phyloP scores from a whole-genome alignment of 2,797 vertebrate species.

The Melanogrammus aeglefinus region DNA sequence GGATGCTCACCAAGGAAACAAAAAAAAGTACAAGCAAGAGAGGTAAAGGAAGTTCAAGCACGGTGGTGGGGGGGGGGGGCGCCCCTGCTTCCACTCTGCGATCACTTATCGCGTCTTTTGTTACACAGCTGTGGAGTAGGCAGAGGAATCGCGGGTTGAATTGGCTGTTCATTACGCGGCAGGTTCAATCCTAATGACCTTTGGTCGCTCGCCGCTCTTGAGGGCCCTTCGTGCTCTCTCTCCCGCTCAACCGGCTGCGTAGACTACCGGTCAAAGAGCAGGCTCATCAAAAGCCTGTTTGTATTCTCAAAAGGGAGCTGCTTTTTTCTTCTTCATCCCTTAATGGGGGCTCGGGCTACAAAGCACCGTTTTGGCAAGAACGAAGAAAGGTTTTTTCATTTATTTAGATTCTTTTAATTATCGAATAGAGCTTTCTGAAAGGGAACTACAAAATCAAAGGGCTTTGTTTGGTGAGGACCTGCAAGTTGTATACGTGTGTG shows the following conservation, averaged over 20 bases:
- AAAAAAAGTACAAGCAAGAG: constrained; percentile 27
- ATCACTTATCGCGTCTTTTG: constrained; percentile 68
- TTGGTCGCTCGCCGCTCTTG: constrained; percentile 41
- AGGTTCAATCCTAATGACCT: constrained; percentile 71
- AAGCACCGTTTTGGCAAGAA: constrained; percentile 35
- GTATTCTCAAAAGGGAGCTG: constrained; percentile 57
- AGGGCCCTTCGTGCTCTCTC: constrained; percentile 6
- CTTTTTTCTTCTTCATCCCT: constrained; percentile 38
- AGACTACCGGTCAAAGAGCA: constrained; percentile 61
- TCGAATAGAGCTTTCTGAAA: constrained; percentile 51
- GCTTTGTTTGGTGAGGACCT: constrained; percentile 46
- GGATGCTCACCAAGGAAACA: constrained; percentile 39
- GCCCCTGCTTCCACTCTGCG: constrained; percentile 70
- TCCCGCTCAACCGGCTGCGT: constrained; percentile 48
- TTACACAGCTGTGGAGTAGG: constrained; percentile 68
- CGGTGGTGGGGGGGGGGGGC: too few species aligned
- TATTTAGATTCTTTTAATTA: constrained; percentile 13
- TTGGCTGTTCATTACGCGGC: constrained; percentile 58
- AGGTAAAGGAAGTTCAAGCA: constrained; percentile 51
- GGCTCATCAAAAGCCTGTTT: constrained; percentile 68
- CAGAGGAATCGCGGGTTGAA: constrained; percentile 62
- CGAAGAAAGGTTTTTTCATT: constrained; percentile 27
- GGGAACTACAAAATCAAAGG: constrained; percentile 51
- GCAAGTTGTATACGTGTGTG: constrained; percentile 30
- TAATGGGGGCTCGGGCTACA: constrained; percentile 58